Evolutionary conservation across 2,888 invertebrate species (phyloP).

Genomic region (Buathra laborator): DNA sequence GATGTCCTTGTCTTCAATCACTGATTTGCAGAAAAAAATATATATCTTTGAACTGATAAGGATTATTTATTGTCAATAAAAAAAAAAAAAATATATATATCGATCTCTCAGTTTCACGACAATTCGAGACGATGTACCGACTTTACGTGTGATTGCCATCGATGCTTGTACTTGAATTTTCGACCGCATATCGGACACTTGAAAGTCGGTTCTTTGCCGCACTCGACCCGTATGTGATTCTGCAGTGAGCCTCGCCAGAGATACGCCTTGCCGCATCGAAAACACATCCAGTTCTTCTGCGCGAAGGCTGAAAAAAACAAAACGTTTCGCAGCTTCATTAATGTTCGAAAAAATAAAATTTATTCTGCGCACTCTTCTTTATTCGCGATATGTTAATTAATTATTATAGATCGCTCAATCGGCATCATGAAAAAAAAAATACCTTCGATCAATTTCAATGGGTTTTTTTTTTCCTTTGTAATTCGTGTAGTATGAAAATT

Average conservation of each 20-base stretch:
- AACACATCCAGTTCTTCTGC: conserved; percentile 76
- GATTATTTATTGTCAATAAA: conserved; percentile 26
- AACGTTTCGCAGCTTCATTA: conserved; percentile 55
- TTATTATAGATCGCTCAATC: conserved; percentile 29
- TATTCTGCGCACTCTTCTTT: not conserved
- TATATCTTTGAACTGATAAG: conserved; percentile 6
- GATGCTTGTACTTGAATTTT: conserved; percentile 80
- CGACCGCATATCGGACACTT: conserved; percentile 80
- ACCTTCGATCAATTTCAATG: not conserved
- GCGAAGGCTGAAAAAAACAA: conserved; percentile 75
- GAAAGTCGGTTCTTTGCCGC: conserved; percentile 81
- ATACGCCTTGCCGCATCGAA: conserved; percentile 80
- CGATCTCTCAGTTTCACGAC: conserved; percentile 27
- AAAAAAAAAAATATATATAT: conserved; percentile 17
- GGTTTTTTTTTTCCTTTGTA: not conserved
- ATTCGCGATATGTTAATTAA: conserved; percentile 8
- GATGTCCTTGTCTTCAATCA: not conserved
- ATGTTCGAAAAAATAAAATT: conserved; percentile 26
- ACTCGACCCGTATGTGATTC: conserved; percentile 80
- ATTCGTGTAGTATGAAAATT: conserved; percentile 22
- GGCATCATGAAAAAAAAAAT: not conserved
- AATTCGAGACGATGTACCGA: conserved; percentile 72
- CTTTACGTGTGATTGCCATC: conserved; percentile 77
- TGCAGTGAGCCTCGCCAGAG: conserved; percentile 79
- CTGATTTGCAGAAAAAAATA: conserved; percentile 44